Evolutionary conservation across 2,888 invertebrate genomes (phyloP).

Genomic region (Frankliniella fusca): DNA sequence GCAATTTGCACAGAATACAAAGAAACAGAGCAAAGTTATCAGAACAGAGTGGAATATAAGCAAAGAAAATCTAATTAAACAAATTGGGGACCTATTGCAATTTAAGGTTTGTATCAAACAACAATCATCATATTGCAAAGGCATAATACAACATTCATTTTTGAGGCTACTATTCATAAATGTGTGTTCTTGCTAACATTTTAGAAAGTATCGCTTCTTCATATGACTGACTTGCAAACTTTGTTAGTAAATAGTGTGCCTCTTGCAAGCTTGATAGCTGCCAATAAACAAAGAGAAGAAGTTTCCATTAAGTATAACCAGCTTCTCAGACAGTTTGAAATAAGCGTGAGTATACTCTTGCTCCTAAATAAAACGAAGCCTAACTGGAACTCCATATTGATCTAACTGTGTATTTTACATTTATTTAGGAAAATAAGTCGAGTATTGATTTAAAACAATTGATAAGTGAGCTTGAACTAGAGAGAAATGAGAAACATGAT

Average conservation of each 20-base stretch:
- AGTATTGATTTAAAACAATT: background rate
- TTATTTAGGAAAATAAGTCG: background rate
- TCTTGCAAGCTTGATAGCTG: background rate
- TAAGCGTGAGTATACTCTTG: background rate
- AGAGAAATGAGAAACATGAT: background rate
- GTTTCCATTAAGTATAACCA: background rate
- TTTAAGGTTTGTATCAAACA: background rate
- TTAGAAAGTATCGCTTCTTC: background rate
- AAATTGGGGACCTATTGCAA: conserved; percentile 6
- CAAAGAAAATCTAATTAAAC: background rate
- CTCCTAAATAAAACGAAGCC: background rate
- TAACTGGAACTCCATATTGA: background rate
- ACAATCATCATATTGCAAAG: background rate
- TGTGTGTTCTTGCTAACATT: background rate
- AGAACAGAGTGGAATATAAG: conserved; percentile 38
- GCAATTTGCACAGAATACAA: background rate
- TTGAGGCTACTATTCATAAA: background rate
- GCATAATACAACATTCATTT: background rate
- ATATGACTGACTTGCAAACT: background rate
- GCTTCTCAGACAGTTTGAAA: background rate
- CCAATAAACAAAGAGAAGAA: background rate
- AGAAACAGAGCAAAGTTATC: conserved; percentile 34
- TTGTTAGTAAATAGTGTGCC: background rate
- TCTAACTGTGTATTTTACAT: background rate
- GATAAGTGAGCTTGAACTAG: background rate